phyloP scores from a whole-genome alignment of 2,797 vertebrate genomes.

The Neosilurus mollespiculum region DNA sequence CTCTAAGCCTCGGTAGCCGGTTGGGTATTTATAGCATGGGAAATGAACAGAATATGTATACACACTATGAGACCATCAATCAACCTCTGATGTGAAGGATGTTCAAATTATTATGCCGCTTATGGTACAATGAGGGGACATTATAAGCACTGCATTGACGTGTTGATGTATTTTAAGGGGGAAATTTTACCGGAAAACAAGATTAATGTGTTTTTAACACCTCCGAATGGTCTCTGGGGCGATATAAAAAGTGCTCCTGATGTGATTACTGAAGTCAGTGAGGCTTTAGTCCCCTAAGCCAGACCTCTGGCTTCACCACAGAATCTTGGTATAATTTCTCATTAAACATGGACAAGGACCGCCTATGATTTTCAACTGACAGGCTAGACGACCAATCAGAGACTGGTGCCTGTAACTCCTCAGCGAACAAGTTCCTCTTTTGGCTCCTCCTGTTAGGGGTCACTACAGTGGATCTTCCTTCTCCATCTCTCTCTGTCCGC shows the following conservation, averaged over 20 bases:
- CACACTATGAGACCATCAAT: conserved; percentile 18
- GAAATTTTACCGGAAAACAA: conserved; percentile 14
- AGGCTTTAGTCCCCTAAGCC: not conserved
- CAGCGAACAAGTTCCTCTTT: not conserved
- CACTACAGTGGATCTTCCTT: too few relatives aligned
- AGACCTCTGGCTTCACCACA: not conserved
- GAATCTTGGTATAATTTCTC: not conserved
- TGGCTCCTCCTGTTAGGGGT: too few relatives aligned
- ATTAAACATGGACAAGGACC: not conserved
- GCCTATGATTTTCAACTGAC: not conserved
- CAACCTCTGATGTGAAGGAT: conserved; percentile 28
- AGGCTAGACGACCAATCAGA: not conserved
- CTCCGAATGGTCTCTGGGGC: not conserved
- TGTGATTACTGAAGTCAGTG: conserved; percentile 15
- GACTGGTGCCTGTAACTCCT: not conserved
- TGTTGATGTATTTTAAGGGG: conserved; percentile 32
- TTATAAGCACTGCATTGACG: conserved; percentile 21
- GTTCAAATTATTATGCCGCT: conserved; percentile 29
- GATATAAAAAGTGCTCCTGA: conserved; percentile 15
- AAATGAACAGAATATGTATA: conserved; percentile 31
- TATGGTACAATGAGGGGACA: conserved; percentile 18
- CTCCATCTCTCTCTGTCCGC: too few relatives aligned
- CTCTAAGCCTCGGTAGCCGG: not conserved
- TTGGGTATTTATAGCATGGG: conserved; percentile 20
- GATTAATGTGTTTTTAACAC: conserved; percentile 32